These are phyloP conservation scores for Anticlea derivata DNA, from an alignment of 2,888 invertebrate species.

Conservation along the genomic window DNA sequence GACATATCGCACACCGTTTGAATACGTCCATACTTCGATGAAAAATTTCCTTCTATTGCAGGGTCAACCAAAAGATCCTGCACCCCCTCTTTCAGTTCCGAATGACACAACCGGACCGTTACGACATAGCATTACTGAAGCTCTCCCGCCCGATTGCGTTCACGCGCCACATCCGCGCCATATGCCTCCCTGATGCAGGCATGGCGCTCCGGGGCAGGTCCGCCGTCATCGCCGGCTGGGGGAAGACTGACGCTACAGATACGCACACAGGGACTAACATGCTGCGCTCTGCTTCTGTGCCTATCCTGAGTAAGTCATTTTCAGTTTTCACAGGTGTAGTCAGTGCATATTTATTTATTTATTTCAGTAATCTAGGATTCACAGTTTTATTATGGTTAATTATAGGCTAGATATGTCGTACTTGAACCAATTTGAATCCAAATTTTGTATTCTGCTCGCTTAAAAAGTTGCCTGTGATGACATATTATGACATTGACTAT, in stretches of 20 bases:
- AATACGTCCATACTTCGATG: too few species aligned
- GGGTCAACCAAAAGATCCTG: constrained; percentile 89
- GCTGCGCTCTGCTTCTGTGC: constrained; percentile 91
- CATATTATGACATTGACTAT: too few species aligned
- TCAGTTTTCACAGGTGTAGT: too few species aligned
- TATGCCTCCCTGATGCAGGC: constrained; percentile 87
- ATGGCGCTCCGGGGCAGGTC: constrained; percentile 65
- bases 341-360: too few species aligned
- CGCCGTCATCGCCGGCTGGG: constrained; percentile 91
- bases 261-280: constrained; percentile 92
- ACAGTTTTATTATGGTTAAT: too few species aligned
- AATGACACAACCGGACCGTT: constrained; percentile 92
- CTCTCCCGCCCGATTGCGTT: constrained; percentile 87
- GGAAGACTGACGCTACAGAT: constrained; percentile 89
- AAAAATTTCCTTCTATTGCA: constrained; percentile 47
- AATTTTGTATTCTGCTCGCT: too few species aligned
- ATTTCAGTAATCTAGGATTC: too few species aligned
- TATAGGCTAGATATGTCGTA: too few species aligned
- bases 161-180: constrained; percentile 88
- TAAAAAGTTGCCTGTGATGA: too few species aligned
- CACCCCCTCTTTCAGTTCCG: constrained; percentile 92
- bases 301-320: constrained; percentile 88
- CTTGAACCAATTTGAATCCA: too few species aligned
- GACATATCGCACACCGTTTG: too few species aligned
- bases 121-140: constrained; percentile 89